Evolutionary conservation across 2,113 vertebrate genomes (phyloP).

Genomic region (Thunnus thynnus): DNA sequence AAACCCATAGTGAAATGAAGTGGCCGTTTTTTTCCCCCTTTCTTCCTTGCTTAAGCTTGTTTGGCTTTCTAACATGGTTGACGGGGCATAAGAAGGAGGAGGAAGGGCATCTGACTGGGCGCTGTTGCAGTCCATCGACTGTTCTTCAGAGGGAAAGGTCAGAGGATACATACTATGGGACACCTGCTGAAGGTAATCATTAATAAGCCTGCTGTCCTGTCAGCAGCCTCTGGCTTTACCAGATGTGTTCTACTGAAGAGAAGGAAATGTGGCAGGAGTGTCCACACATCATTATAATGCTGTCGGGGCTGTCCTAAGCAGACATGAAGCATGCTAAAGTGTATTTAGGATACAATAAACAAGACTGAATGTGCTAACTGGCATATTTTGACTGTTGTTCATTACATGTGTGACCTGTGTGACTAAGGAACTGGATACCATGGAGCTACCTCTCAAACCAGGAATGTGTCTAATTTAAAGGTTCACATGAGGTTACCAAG

Average conservation of each 20-base stretch:
- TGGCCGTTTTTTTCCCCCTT: conserved; percentile 6
- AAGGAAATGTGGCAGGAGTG: conserved; percentile 39
- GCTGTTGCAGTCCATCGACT: conserved; percentile 80
- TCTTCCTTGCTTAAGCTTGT: conserved; percentile 19
- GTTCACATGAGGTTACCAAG: conserved; percentile 59
- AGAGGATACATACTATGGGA: conserved; percentile 77
- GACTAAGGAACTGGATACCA: conserved; percentile 26
- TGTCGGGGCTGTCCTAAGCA: conserved; percentile 8
- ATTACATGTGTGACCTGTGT: conserved; percentile 16
- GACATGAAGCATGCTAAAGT: conserved; percentile 19
- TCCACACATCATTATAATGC: conserved; percentile 50
- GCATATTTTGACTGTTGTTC: neutral
- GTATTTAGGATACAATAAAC: conserved; percentile 19
- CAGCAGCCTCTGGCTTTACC: conserved; percentile 68
- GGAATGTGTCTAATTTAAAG: conserved; percentile 50
- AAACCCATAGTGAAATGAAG: conserved; percentile 20
- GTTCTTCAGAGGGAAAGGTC: conserved; percentile 82
- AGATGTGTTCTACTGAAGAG: conserved; percentile 66
- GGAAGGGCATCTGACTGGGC: conserved; percentile 78
- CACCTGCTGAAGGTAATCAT: conserved; percentile 82
- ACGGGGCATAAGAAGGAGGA: conserved; percentile 50
- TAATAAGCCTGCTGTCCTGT: conserved; percentile 81
- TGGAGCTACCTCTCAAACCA: conserved; percentile 1
- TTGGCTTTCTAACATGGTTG: conserved; percentile 58
- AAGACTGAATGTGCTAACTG: conserved; percentile 11